phyloP scores from a whole-genome alignment of 2,113 vertebrate genomes.

The Lontra canadensis region DNA sequence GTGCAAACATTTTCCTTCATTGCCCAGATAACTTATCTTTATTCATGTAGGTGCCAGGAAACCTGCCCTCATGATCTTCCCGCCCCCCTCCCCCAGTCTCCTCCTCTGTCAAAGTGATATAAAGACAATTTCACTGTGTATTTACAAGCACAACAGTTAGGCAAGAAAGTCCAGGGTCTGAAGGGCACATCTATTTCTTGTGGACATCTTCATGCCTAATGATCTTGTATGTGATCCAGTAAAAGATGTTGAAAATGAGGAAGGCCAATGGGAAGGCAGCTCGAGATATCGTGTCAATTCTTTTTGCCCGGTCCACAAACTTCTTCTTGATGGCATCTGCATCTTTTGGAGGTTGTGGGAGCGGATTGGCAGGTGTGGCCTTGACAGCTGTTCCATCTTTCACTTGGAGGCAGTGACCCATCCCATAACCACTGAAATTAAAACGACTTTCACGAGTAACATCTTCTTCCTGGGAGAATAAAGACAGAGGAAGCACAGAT shows the following conservation, averaged over 20 bases:
- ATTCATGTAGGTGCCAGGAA: constrained; percentile 76
- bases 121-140: constrained; percentile 85
- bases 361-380: constrained; percentile 84
- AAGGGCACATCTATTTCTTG: constrained; percentile 87
- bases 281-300: constrained; percentile 98
- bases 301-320: constrained; percentile 98
- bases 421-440: constrained; percentile 95
- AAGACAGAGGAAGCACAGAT: constrained; percentile 69
- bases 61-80: constrained; percentile 54
- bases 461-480: constrained; percentile 91
- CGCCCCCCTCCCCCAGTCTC: constrained; percentile 69
- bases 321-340: constrained; percentile 94
- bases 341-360: constrained; percentile 89
- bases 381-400: constrained; percentile 94
- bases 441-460: constrained; percentile 92
- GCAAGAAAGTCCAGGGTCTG: constrained; percentile 76
- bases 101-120: constrained; percentile 79
- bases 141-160: constrained; percentile 86
- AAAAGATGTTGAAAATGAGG: constrained; percentile 99
- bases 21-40: constrained; percentile 49
- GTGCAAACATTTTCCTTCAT: constrained; percentile 76
- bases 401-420: constrained; percentile 94
- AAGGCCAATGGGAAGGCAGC: constrained; percentile 98
- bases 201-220: constrained; percentile 96
- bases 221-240: constrained; percentile 99